phyloP scores from a whole-genome alignment of 2,113 vertebrate genomes.

The Ellobius talpinus region DNA sequence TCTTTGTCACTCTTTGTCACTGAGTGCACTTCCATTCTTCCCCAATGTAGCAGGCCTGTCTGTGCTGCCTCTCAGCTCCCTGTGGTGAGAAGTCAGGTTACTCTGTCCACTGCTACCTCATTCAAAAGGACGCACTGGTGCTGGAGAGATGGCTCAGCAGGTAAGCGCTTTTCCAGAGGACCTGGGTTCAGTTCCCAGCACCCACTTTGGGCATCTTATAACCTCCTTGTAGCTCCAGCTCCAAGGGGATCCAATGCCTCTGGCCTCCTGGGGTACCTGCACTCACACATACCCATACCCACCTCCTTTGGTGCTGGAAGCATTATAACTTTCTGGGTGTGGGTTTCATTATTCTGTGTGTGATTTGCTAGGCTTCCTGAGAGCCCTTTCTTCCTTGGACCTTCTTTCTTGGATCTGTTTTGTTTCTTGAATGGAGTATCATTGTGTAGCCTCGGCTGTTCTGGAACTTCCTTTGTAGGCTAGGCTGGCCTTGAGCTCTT shows the following conservation, averaged over 20 bases:
- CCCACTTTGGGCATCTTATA: neutral
- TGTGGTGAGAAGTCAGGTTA: neutral
- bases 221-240: neutral
- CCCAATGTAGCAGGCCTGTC: neutral
- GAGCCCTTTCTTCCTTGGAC: neutral
- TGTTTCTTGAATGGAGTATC: neutral
- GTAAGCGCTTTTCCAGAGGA: neutral
- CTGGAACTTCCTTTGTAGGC: neutral
- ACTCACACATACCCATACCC: neutral
- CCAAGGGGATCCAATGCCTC: neutral
- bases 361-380: neutral
- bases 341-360: neutral
- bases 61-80: neutral
- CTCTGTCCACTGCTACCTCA: neutral
- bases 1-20: neutral
- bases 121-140: neutral
- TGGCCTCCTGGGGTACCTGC: neutral
- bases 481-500: neutral
- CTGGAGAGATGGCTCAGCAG: neutral
- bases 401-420: neutral
- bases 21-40: neutral
- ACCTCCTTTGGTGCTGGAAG: neutral
- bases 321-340: neutral
- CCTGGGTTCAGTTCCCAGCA: neutral
- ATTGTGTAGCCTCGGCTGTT: neutral